Evolutionary conservation across 2,888 invertebrate genomes (phyloP).

Genomic region (Drosophila pseudotakahashii): DNA sequence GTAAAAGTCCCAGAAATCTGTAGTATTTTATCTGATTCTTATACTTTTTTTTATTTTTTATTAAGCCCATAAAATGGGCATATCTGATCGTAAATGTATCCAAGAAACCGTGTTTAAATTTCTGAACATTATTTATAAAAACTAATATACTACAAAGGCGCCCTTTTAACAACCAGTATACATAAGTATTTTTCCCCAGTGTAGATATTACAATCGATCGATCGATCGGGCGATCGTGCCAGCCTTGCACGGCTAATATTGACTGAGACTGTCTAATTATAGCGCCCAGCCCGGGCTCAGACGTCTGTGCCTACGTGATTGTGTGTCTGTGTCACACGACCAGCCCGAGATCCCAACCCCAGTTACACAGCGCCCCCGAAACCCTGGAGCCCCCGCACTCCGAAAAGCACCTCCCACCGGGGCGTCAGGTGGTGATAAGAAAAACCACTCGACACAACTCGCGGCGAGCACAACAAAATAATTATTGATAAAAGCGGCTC

Average conservation of each 20-base stretch:
- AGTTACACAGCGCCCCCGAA: conserved; percentile 3
- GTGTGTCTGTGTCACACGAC: conserved; percentile 75
- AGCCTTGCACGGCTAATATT: conserved; percentile 51
- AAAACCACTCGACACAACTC: conserved; percentile 60
- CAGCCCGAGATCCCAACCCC: conserved; percentile 30
- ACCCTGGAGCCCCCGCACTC: not conserved
- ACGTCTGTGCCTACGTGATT: conserved; percentile 69
- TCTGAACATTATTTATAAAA: no score
- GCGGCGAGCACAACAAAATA: conserved; percentile 75
- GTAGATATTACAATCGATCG: conserved; percentile 13
- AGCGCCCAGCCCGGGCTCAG: conserved; percentile 47
- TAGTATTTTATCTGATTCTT: no score
- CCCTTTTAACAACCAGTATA: no score
- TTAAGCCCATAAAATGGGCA: no score
- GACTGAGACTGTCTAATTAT: conserved; percentile 65
- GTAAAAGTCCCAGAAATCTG: no score
- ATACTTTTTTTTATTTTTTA: no score
- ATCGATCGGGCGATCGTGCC: conserved; percentile 39
- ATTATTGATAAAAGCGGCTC: conserved; percentile 74
- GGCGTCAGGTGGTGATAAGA: conserved; percentile 65
- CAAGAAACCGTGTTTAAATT: no score
- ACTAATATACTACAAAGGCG: no score
- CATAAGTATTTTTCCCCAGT: conserved; percentile 2
- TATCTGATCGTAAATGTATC: no score
- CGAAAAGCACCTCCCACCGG: not conserved